phyloP scores from a whole-genome alignment of 2,888 invertebrate genomes.

The Chalcis sispes region DNA sequence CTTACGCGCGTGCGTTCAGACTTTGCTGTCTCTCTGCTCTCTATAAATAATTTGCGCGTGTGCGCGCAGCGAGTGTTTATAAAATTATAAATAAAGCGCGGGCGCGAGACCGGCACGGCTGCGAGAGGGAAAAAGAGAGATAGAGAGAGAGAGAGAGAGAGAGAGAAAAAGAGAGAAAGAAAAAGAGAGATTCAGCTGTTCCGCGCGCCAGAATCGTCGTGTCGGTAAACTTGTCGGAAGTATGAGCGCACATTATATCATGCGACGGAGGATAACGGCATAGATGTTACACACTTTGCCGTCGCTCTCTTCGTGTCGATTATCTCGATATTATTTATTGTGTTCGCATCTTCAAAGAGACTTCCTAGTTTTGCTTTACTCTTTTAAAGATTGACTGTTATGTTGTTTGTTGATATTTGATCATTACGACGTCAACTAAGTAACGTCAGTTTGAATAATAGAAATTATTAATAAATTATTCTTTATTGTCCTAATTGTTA shows the following conservation, averaged over 20 bases:
- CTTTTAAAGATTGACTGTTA: no score
- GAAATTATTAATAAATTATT: no score
- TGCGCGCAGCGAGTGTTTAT: constrained; percentile 37
- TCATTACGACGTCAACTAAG: no score
- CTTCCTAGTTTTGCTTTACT: no score
- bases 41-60: constrained; percentile 41
- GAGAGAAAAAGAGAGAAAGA: background rate
- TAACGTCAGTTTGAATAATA: no score
- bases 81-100: constrained; percentile 54
- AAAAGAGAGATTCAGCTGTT: background rate
- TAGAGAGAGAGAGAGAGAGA: background rate
- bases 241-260: constrained; percentile 39
- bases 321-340: background rate
- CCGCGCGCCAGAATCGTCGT: constrained; percentile 8
- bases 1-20: constrained; percentile 22
- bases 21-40: constrained; percentile 13
- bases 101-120: background rate
- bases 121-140: no score
- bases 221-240: constrained; percentile 45
- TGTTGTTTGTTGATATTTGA: no score
- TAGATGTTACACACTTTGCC: no score
- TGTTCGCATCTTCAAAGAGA: background rate
- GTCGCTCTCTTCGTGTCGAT: background rate
- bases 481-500: no score
- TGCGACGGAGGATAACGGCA: background rate